Evolutionary conservation across 2,113 vertebrate genomes (phyloP), one percentile per base, ranked within the genome.

Genomic region (Synodontis membranacea): DNA sequence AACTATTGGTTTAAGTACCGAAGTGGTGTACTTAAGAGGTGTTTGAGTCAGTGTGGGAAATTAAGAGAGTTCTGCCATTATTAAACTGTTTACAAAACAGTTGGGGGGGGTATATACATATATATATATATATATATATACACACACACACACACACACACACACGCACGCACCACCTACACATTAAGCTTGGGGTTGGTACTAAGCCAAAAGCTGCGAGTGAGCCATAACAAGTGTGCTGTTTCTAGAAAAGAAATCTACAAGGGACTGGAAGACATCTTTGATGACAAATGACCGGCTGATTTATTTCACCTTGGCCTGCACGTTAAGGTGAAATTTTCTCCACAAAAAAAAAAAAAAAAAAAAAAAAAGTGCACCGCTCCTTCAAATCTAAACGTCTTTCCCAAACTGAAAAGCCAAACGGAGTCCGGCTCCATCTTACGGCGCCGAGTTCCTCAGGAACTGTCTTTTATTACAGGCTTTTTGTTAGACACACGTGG

Each of bases 401-500:
- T 56, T 80, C 11, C 39, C 37, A 31, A 17, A 46, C 42, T 60
- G 72, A 9, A 50, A 21, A 74, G 31, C 56, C 31, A 52, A 80
- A 58, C 25, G 19, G 70, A 70, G 58, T 60, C 28, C n/a, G 56
- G 64, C 42, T 75, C 82, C 28, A 17, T 74, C 70, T 48, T n/a
- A 48, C 23, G 25, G 56, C n/a, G 34, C 17, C 5, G 44, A 17
- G 25, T 28, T 28, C 60, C 82, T 25, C 21, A 88, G 75, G 81
- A 91, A 91, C 90, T 84, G 88, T 90, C 76, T 90, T 58, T 17
- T 54, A 84, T 72, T 72, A 70, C 82, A 50, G 21, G 46, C 64
- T 84, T 84, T 84, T 37, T 56, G 87, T 91, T 88, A 86, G 87
- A 91, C 89, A 90, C 87, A 91, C 90, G 89, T 91, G 90, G 85